These are phyloP conservation scores for Pagrus major DNA, from an alignment of 2,113 vertebrate genomes.

Conservation along the genomic window DNA sequence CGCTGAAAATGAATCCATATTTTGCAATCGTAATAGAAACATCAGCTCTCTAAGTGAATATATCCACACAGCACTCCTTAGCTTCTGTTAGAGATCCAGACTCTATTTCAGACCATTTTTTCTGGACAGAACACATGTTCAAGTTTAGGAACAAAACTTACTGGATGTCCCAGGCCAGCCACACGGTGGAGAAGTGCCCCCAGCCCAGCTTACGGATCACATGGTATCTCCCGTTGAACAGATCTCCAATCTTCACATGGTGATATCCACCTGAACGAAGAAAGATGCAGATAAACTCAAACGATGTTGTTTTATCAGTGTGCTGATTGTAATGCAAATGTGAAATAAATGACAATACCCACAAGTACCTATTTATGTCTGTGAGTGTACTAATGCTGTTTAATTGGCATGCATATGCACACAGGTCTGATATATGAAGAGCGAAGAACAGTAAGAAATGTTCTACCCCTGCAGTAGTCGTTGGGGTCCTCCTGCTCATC, in stretches of 20 bases:
- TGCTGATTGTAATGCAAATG: too few species aligned
- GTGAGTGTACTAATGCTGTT: not conserved
- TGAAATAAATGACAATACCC: not conserved
- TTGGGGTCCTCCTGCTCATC: slow-evolving; percentile 98
- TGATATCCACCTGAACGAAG: slow-evolving; percentile 91
- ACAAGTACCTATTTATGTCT: not conserved
- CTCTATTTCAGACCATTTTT: not conserved
- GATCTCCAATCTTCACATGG: slow-evolving; percentile 96
- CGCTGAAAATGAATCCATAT: too few species aligned
- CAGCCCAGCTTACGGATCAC: slow-evolving; percentile 98
- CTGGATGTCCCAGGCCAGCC: slow-evolving; percentile 99
- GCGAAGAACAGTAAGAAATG: not conserved
- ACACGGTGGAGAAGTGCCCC: slow-evolving; percentile 99
- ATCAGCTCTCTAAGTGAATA: too few species aligned
- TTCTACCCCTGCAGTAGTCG: slow-evolving; percentile 94
- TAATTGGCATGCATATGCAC: not conserved
- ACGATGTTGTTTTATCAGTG: not conserved
- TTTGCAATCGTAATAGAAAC: too few species aligned
- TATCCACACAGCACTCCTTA: not conserved
- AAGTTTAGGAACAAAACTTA: slow-evolving; percentile 76
- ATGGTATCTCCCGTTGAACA: slow-evolving; percentile 94
- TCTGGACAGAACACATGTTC: not conserved
- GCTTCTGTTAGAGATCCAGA: not conserved
- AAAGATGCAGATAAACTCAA: not conserved
- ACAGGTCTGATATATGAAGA: not conserved